These are phyloP conservation scores for Harpegnathos saltator DNA, from an alignment of 1,140 invertebrate species.

Conservation along the genomic window DNA sequence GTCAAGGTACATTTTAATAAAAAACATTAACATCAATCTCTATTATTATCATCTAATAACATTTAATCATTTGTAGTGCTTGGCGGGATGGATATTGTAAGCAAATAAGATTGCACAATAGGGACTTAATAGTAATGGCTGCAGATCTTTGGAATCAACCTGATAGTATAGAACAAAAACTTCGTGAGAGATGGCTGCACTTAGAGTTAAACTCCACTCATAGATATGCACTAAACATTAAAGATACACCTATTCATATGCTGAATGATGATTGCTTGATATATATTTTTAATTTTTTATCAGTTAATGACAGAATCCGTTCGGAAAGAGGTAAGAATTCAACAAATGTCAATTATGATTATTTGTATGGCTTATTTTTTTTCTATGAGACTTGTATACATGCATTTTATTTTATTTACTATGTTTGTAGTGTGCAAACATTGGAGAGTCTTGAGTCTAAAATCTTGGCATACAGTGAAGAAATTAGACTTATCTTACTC, in stretches of 20 bases:
- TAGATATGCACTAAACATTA: conserved; percentile 62
- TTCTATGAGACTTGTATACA: background rate
- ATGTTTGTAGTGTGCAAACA: conserved; percentile 80
- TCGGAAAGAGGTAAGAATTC: conserved; percentile 79
- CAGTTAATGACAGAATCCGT: conserved; percentile 79
- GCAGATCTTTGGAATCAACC: conserved; percentile 85
- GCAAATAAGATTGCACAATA: conserved; percentile 79
- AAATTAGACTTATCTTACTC: conserved; percentile 70
- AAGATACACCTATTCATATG: conserved; percentile 73
- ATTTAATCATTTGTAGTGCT: conserved; percentile 74
- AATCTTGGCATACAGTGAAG: conserved; percentile 79
- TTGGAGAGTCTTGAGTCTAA: conserved; percentile 77
- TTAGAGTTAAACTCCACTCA: conserved; percentile 32
- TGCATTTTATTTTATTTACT: conserved; percentile 46
- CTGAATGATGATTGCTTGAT: conserved; percentile 83
- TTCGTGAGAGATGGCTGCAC: conserved; percentile 40
- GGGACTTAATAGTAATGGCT: conserved; percentile 79
- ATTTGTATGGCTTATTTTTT: background rate
- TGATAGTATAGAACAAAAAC: conserved; percentile 79
- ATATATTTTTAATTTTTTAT: conserved; percentile 80
- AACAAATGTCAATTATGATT: too few relatives aligned
- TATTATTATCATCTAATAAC: conserved; percentile 1
- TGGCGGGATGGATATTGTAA: conserved; percentile 72
- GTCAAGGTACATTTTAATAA: conserved; percentile 74
- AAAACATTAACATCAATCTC: conserved; percentile 19